Evolutionary conservation across 2,797 vertebrate species (phyloP).

Genomic region (Graptemys geographica): DNA sequence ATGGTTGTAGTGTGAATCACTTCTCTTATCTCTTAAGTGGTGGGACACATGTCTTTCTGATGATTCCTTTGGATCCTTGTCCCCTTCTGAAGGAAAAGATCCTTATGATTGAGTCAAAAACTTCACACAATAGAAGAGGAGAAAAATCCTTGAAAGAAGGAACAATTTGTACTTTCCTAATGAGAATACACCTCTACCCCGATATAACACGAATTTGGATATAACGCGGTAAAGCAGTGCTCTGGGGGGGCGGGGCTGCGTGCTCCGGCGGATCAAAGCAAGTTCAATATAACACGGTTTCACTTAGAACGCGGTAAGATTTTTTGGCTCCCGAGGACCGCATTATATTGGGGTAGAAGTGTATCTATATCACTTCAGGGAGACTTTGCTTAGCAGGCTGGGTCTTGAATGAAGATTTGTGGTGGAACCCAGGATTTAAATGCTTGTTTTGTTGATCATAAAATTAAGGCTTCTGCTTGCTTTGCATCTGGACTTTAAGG

Average conservation of each 20-base stretch:
- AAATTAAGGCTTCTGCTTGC: background rate
- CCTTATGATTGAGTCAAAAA: conserved; percentile 10
- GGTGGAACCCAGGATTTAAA: background rate
- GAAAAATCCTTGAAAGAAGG: background rate
- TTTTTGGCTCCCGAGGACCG: too few species aligned
- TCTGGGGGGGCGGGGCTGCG: too few species aligned
- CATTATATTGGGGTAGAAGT: too few species aligned
- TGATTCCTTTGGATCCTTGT: background rate
- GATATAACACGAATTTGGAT: too few species aligned
- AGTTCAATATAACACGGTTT: too few species aligned
- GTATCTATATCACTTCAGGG: background rate
- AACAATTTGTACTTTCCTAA: background rate
- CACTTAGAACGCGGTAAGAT: too few species aligned
- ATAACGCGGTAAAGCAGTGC: too few species aligned
- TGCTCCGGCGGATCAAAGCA: too few species aligned
- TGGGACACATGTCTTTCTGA: background rate
- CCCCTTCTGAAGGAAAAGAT: background rate
- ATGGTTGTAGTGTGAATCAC: background rate
- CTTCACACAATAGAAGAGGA: background rate
- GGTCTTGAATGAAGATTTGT: conserved; percentile 7
- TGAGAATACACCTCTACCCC: background rate
- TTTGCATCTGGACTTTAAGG: background rate
- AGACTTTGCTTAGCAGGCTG: background rate
- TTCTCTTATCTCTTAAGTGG: background rate
- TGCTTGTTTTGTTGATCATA: background rate